Base-by-base conservation (phyloP, 2,888 invertebrate genomes). In the Polietes domitor region DNA sequence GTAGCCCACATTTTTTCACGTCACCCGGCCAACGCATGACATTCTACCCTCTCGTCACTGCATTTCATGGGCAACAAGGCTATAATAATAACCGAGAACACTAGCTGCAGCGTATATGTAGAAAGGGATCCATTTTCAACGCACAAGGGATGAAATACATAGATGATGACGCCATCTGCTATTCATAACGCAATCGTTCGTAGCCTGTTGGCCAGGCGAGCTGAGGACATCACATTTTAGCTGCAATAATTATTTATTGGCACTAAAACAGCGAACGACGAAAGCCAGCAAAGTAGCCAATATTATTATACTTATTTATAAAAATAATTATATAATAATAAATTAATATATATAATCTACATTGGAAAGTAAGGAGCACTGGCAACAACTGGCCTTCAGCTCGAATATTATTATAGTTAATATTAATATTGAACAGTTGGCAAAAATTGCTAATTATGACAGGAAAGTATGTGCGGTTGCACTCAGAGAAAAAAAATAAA, bases 141-240 rank as follows among this genome's bases (percentile, higher is more conserved):
- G 26, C 15, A 24, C 26, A 58, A 58, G 65, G 65, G 65, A 65
- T 65, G 65, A 65, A 65, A 19, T 65, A 65, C n/a, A n/a, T n/a
- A n/a, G n/a, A n/a, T n/a, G 65, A 65, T 65, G 65, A 65, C 65
- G 65, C 32, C 37, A 65, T 65, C 19, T 65, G 65, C 32, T 41
- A 12, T 65, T 37, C 2, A 41, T 37, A 24, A 10, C 19, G 26
- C 19, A 15, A 3, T 58, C 2, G 2, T 26, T 4, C n/a, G n/a
- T 10, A 5, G 21, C 55, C 19, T 55, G 17, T 17, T 10, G 21
- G 6, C 9, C 2, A 10, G 24, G 58, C 3, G 58, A 3, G 47
- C 4, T 12, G 15, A 24, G 58, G 1, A 24, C 37, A 37, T 26
- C 15, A 58, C 19, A 58, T 58, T 58, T 58, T 12, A 26, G 26